Conservation (phyloP, 2,888 invertebrate species). For the Ornithoptera alexandrae region DNA sequence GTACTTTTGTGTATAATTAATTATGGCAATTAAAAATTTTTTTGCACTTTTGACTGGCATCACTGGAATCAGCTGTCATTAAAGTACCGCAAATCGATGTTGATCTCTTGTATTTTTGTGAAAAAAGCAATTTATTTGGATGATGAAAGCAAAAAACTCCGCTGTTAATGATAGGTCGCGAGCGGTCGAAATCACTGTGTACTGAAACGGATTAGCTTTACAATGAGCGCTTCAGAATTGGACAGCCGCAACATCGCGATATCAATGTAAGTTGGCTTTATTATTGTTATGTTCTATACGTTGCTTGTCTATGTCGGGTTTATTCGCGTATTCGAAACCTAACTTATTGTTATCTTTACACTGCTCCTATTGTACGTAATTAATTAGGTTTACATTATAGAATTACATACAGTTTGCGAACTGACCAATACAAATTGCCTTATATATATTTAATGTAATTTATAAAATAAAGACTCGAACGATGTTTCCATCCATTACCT, state of each 20-base stretch:
- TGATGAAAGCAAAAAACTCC: constrained; percentile 72
- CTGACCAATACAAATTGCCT: constrained; percentile 1
- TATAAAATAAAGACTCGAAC: too few relatives aligned
- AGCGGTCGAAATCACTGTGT: constrained; percentile 52
- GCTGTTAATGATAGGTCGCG: constrained; percentile 54
- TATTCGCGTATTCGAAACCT: constrained; percentile 36
- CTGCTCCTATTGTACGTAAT: constrained; percentile 12
- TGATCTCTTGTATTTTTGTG: constrained; percentile 56
- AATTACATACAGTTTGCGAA: constrained; percentile 5
- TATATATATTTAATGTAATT: too few relatives aligned
- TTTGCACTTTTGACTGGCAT: constrained; percentile 28
- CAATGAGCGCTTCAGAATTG: constrained; percentile 73
- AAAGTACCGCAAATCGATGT: constrained; percentile 46
- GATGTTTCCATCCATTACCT: too few relatives aligned
- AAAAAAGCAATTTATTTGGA: constrained; percentile 62
- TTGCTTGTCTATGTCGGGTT: constrained; percentile 38
- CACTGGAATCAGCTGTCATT: constrained; percentile 36
- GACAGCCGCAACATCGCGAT: constrained; percentile 73
- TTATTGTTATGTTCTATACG: constrained; percentile 41
- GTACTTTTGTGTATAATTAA: not conserved
- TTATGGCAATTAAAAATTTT: too few relatives aligned
- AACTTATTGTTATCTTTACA: constrained; percentile 16
- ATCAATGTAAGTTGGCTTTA: constrained; percentile 63
- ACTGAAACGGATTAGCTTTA: constrained; percentile 47
- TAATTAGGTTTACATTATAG: constrained; percentile 11